phyloP scores from a whole-genome alignment of 2,888 invertebrate species.

The Dryococelus australis region DNA sequence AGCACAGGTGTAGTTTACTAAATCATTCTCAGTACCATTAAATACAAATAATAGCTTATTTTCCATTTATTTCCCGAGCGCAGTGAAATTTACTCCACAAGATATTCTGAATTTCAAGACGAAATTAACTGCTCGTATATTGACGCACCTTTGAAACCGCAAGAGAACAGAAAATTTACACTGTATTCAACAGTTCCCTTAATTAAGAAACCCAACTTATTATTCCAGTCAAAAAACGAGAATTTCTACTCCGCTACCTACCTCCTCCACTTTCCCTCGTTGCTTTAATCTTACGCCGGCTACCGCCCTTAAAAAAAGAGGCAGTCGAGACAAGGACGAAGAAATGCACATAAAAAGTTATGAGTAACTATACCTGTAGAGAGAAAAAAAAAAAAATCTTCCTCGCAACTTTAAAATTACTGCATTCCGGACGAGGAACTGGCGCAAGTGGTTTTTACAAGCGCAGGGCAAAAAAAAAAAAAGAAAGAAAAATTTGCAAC shows the following conservation, averaged over 20 bases:
- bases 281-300: conserved; percentile 13
- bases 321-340: neutral
- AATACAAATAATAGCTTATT: too few relatives aligned
- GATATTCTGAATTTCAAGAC: too few relatives aligned
- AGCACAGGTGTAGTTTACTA: too few relatives aligned
- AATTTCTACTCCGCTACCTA: neutral
- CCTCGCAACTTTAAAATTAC: conserved; percentile 27
- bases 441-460: conserved; percentile 27
- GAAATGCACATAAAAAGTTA: conserved; percentile 28
- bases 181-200: conserved; percentile 7
- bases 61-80: too few relatives aligned
- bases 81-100: too few relatives aligned
- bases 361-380: conserved; percentile 5
- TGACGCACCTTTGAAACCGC: too few relatives aligned
- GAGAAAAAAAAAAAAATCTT: neutral
- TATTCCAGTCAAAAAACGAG: neutral
- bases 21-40: too few relatives aligned
- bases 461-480: neutral
- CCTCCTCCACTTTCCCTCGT: neutral
- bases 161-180: too few relatives aligned
- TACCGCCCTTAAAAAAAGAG: neutral
- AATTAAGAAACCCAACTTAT: conserved; percentile 21
- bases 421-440: conserved; percentile 5
- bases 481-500: conserved; percentile 16
- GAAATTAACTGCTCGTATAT: too few relatives aligned